A percentile compares a stretch with the other conserved stretches of the same genome.
These are phyloP conservation scores for Acronicta aceris DNA, from an alignment of 2,888 invertebrate genomes.

Conservation along the genomic window DNA sequence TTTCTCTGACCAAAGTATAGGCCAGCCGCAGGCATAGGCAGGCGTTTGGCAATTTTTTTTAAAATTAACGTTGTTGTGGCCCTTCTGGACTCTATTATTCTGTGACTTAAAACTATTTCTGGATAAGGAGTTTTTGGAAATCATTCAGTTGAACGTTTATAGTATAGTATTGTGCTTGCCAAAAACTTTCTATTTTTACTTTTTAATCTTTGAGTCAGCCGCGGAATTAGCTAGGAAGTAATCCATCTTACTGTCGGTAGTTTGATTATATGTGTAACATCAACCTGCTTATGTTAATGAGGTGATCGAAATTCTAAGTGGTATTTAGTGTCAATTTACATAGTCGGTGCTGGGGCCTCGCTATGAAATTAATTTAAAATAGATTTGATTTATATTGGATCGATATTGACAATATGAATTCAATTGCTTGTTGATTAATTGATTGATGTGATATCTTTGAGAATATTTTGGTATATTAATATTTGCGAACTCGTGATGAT, in stretches of 20 bases:
- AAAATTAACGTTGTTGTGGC: not conserved
- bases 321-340: conserved; percentile 43
- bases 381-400: conserved; percentile 21
- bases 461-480: not conserved
- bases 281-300: conserved; percentile 33
- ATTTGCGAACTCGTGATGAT: too few species aligned
- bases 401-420: conserved; percentile 8
- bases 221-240: conserved; percentile 9
- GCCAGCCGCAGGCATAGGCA: too few species aligned
- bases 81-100: conserved; percentile 4
- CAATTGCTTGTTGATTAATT: not conserved
- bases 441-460: not conserved
- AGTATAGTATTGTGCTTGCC: conserved; percentile 24
- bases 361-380: conserved; percentile 12
- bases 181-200: conserved; percentile 40
- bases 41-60: too few species aligned
- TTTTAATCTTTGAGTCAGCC: conserved; percentile 23
- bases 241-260: conserved; percentile 30
- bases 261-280: conserved; percentile 23
- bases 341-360: conserved; percentile 17
- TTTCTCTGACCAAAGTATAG: too few species aligned
- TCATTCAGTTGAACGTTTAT: conserved; percentile 22
- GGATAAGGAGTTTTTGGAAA: conserved; percentile 39
- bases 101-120: conserved; percentile 53
- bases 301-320: conserved; percentile 7